Conservation (phyloP, 2,888 invertebrate genomes). For the Tenodera sinensis region DNA sequence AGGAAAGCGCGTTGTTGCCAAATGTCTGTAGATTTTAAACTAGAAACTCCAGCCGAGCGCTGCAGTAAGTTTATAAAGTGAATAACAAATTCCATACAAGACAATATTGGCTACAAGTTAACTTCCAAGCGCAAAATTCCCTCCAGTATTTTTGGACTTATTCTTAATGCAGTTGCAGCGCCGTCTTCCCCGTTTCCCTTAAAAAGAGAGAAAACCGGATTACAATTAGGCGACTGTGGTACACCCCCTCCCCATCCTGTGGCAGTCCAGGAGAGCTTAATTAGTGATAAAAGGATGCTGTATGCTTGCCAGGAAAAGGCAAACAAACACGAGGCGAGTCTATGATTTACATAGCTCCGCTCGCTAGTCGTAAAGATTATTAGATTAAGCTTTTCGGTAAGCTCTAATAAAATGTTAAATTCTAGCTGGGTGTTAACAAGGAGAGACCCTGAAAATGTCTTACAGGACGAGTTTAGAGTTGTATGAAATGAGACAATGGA, state of each 20-base stretch:
- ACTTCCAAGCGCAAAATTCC: not conserved
- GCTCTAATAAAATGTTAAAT: slow-evolving; percentile 8
- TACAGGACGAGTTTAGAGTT: not conserved
- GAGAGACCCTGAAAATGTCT: not conserved
- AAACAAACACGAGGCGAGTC: slow-evolving; percentile 10
- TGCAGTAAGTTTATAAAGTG: no score
- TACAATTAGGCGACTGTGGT: not conserved
- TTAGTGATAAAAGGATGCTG: slow-evolving; percentile 3
- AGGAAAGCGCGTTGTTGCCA: no score
- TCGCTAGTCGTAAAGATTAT: not conserved
- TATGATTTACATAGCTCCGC: slow-evolving; percentile 10
- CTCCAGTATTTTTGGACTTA: not conserved
- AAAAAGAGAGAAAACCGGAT: not conserved
- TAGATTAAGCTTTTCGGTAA: not conserved
- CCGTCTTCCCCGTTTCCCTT: not conserved
- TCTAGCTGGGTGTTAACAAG: not conserved
- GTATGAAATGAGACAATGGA: not conserved
- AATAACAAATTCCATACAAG: not conserved
- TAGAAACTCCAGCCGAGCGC: no score
- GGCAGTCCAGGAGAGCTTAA: not conserved
- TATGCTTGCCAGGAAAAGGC: not conserved
- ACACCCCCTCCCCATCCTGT: not conserved
- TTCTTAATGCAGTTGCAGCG: not conserved
- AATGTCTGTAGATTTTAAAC: no score
- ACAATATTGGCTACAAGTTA: not conserved